Evolutionary conservation across 1,140 invertebrate species (phyloP).

Genomic region (Archegozetes longisetosus): DNA sequence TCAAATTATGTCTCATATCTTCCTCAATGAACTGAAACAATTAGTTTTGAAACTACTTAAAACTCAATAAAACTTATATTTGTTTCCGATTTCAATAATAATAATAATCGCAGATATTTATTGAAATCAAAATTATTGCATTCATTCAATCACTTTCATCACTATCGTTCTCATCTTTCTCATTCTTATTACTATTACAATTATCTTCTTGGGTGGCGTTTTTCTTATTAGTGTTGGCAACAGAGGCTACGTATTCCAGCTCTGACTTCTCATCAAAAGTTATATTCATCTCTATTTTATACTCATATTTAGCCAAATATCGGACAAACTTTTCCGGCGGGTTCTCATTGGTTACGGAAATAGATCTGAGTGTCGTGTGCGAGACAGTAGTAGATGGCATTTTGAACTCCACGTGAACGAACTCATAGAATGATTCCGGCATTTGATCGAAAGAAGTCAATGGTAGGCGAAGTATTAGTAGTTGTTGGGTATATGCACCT

Average conservation of each 20-base stretch:
- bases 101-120: background rate
- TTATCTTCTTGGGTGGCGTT: conserved; percentile 14
- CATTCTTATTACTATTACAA: conserved; percentile 15
- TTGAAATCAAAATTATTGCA: background rate
- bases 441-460: conserved; percentile 94
- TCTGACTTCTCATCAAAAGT: conserved; percentile 9
- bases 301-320: conserved; percentile 90
- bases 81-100: background rate
- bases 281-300: conserved; percentile 37
- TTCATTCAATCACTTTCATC: background rate
- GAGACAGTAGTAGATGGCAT: conserved; percentile 97
- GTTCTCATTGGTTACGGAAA: conserved; percentile 74
- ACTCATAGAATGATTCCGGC: conserved; percentile 73
- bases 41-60: no score
- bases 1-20: no score
- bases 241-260: conserved; percentile 11
- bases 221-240: conserved; percentile 6
- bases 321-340: conserved; percentile 97
- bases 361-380: conserved; percentile 86
- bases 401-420: conserved; percentile 86
- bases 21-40: no score
- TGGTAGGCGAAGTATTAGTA: conserved; percentile 77
- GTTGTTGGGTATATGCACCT: conserved; percentile 92
- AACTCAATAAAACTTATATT: no score
- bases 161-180: conserved; percentile 17